phyloP scores from a whole-genome alignment of 2,888 invertebrate genomes.

The Coelogynopora nodosa region DNA sequence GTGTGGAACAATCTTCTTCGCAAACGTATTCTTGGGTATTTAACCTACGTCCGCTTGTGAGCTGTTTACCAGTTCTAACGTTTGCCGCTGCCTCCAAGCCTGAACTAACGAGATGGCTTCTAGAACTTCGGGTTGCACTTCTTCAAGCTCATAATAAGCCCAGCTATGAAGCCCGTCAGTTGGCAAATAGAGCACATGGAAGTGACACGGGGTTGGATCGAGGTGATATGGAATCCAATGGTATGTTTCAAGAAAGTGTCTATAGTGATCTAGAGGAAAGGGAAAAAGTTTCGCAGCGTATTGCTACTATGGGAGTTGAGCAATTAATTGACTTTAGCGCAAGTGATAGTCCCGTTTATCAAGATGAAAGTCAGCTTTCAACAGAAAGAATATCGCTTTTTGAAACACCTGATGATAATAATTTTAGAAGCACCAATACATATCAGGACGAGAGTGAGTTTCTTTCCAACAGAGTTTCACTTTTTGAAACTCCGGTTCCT shows the following conservation, averaged over 20 bases:
- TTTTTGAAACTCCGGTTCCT: not conserved
- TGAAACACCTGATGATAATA: not conserved
- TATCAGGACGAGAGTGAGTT: not conserved
- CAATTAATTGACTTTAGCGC: not conserved
- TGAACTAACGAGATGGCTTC: not conserved
- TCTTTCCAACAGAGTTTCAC: not conserved
- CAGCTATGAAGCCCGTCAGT: not conserved
- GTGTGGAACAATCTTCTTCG: not conserved
- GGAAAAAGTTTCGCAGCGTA: not conserved
- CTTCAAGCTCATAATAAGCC: not conserved
- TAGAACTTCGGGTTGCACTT: not conserved
- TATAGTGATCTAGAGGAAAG: not conserved
- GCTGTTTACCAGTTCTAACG: not conserved
- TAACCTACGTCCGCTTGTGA: not conserved
- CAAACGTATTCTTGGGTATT: not conserved
- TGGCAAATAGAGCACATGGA: not conserved
- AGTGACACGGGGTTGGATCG: not conserved
- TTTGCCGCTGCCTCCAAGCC: constrained; percentile 5
- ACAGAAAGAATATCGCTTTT: not conserved
- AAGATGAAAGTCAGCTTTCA: not conserved
- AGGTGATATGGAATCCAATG: not conserved
- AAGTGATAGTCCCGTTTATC: not conserved
- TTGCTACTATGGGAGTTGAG: not conserved
- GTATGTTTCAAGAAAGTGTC: not conserved
- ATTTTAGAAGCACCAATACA: not conserved